These are phyloP conservation scores for Megaustenia siamemsis DNA, from an alignment of 2,888 invertebrate species.

Conservation along the genomic window DNA sequence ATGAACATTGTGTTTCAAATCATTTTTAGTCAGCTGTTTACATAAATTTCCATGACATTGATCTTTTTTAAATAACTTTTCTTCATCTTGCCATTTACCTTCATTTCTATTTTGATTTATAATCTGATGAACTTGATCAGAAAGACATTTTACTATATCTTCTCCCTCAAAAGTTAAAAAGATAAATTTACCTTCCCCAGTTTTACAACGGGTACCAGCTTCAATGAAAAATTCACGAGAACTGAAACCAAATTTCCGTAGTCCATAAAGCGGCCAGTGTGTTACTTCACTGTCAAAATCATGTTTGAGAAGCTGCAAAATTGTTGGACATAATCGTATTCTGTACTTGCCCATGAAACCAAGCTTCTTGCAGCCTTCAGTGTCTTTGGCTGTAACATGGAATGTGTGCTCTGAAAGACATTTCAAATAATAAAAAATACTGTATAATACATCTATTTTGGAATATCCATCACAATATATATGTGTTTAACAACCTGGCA, in stretches of 20 bases:
- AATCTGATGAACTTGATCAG: not conserved
- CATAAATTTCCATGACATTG: too few species aligned
- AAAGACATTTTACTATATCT: slow-evolving; percentile 50
- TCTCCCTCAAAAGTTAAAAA: slow-evolving; percentile 58
- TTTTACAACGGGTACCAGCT: slow-evolving; percentile 75
- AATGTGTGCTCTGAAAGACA: slow-evolving; percentile 31
- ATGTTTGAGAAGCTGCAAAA: not conserved
- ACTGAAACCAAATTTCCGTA: slow-evolving; percentile 72
- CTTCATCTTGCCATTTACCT: not conserved
- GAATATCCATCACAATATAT: too few species aligned
- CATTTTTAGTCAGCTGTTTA: not conserved
- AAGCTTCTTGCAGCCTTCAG: slow-evolving; percentile 17
- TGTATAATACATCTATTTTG: not conserved
- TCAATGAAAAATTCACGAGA: slow-evolving; percentile 71
- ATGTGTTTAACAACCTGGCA: too few species aligned
- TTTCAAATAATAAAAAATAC: not conserved
- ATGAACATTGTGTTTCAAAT: not conserved
- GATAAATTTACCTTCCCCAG: slow-evolving; percentile 68
- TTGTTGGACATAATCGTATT: not conserved
- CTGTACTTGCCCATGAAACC: slow-evolving; percentile 15
- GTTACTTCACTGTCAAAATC: not conserved
- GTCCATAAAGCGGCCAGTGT: slow-evolving; percentile 71
- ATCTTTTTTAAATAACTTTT: not conserved
- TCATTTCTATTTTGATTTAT: not conserved
- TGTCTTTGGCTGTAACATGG: slow-evolving; percentile 22